phyloP scores from a whole-genome alignment of 2,888 invertebrate species.

The Brenthis hecate region DNA sequence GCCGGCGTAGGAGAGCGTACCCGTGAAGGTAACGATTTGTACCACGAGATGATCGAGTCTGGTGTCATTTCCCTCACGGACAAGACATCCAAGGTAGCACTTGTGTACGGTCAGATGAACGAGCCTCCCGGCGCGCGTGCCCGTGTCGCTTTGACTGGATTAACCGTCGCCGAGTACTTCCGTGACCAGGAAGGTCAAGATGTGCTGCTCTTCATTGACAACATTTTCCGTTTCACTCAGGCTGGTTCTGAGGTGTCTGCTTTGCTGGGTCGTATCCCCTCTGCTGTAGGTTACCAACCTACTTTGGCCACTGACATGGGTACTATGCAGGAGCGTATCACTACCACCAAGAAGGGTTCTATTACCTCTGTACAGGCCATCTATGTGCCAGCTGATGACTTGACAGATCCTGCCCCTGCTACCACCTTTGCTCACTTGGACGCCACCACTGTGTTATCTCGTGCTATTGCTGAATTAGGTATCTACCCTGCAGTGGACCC shows the following conservation, averaged over 20 bases:
- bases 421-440: slow-evolving; percentile 98
- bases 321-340: slow-evolving; percentile 98
- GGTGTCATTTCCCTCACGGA: slow-evolving; percentile 96
- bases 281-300: slow-evolving; percentile 98
- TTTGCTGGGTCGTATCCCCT: slow-evolving; percentile 96
- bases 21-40: slow-evolving; percentile 97
- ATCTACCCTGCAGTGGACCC: slow-evolving; percentile 98
- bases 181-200: slow-evolving; percentile 97
- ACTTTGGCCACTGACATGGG: slow-evolving; percentile 98
- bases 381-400: slow-evolving; percentile 97
- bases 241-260: slow-evolving; percentile 96
- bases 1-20: slow-evolving; percentile 98
- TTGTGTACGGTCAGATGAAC: slow-evolving; percentile 98
- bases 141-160: slow-evolving; percentile 95
- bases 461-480: slow-evolving; percentile 96
- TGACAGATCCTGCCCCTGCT: slow-evolving; percentile 97
- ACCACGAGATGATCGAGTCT: slow-evolving; percentile 97
- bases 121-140: slow-evolving; percentile 98
- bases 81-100: slow-evolving; percentile 94
- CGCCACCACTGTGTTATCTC: slow-evolving; percentile 96
- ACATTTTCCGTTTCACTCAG: slow-evolving; percentile 97
- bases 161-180: slow-evolving; percentile 97
- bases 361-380: slow-evolving; percentile 98
- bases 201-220: slow-evolving; percentile 97
- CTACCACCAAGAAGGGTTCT: slow-evolving; percentile 95